phyloP scores from a whole-genome alignment of 2,113 vertebrate genomes.

The Chionodraco myersi region DNA sequence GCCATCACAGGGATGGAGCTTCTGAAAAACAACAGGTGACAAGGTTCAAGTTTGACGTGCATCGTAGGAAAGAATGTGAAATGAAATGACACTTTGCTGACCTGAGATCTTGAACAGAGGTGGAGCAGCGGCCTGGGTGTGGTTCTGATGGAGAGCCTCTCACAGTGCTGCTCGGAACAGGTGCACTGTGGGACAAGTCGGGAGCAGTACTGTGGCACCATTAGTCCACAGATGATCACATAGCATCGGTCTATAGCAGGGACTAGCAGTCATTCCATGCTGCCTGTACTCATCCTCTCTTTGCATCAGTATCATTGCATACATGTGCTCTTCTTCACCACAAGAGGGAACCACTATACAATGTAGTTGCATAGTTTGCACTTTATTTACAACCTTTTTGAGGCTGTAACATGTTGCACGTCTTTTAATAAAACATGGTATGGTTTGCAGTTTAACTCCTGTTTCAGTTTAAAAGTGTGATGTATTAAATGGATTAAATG shows the following conservation, averaged over 20 bases:
- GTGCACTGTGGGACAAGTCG: conserved; percentile 18
- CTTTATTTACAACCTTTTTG: background rate
- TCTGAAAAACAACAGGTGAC: conserved; percentile 37
- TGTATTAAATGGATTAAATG: background rate
- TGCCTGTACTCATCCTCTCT: background rate
- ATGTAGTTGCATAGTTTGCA: background rate
- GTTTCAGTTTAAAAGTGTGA: background rate
- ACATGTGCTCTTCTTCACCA: background rate
- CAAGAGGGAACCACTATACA: conserved; percentile 41
- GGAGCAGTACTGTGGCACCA: background rate
- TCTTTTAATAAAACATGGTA: background rate
- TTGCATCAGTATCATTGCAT: background rate
- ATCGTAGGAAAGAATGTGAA: background rate
- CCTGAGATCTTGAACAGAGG: conserved; percentile 47
- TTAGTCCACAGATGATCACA: background rate
- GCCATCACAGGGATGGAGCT: conserved; percentile 2
- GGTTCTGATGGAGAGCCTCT: background rate
- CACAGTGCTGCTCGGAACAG: conserved; percentile 15
- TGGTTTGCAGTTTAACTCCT: background rate
- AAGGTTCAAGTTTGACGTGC: background rate
- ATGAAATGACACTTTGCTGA: conserved; percentile 23
- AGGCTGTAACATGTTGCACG: too few species aligned
- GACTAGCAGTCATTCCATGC: too few species aligned
- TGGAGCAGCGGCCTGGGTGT: conserved; percentile 3
- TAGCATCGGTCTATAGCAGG: background rate